Conservation (phyloP, 2,113 vertebrate species). For the Phainopepla nitens region DNA sequence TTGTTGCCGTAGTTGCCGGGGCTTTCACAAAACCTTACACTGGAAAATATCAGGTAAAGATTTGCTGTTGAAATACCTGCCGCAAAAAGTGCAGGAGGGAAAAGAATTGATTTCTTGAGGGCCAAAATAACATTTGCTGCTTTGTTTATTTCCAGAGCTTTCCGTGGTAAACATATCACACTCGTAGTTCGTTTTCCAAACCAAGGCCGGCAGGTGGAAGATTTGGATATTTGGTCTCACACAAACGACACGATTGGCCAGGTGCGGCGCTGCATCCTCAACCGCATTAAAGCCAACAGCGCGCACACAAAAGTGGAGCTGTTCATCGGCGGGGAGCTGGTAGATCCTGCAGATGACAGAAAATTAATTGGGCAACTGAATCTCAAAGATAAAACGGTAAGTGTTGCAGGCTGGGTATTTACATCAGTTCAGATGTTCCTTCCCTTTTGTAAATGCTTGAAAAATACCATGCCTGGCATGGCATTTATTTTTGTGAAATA, state of each 20-base stretch:
- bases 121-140: not conserved
- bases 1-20: not conserved
- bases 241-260: constrained; percentile 99
- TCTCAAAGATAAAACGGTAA: constrained; percentile 97
- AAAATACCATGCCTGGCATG: not conserved
- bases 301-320: constrained; percentile 97
- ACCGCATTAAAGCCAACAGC: constrained; percentile 95
- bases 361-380: constrained; percentile 98
- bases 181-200: constrained; percentile 97
- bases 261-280: constrained; percentile 92
- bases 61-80: not conserved
- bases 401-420: constrained; percentile 1
- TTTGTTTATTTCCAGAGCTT: constrained; percentile 80
- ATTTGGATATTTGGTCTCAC: constrained; percentile 98
- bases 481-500: not conserved
- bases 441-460: not conserved
- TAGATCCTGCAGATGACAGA: constrained; percentile 96
- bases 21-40: not conserved
- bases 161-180: constrained; percentile 96
- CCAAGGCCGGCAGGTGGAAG: constrained; percentile 96
- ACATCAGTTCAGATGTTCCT: not conserved
- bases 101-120: not conserved
- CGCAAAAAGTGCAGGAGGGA: not conserved
- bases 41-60: not conserved
- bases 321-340: constrained; percentile 94